These are phyloP conservation scores for Myoxocephalus aenaeus DNA, from an alignment of 2,797 vertebrate species.

Conservation along the genomic window DNA sequence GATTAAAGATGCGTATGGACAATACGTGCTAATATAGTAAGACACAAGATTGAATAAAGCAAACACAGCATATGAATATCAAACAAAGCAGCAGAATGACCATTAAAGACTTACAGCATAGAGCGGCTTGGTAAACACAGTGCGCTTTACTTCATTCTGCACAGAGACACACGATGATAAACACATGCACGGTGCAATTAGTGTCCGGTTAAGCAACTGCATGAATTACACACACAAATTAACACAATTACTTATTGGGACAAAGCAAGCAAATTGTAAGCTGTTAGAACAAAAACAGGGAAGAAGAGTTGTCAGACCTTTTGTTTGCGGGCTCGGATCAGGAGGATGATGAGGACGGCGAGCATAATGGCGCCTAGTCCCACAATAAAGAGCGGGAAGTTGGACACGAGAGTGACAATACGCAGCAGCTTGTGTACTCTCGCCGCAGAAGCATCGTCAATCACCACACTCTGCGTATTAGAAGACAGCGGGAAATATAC, in stretches of 20 bases:
- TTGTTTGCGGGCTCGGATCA: slow-evolving; percentile 56
- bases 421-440: slow-evolving; percentile 80
- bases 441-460: slow-evolving; percentile 81
- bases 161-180: slow-evolving; percentile 59
- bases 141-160: slow-evolving; percentile 77
- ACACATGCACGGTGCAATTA: slow-evolving; percentile 53
- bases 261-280: slow-evolving; percentile 20
- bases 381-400: slow-evolving; percentile 81
- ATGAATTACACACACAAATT: slow-evolving; percentile 21
- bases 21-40: background rate
- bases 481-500: background rate
- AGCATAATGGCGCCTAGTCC: slow-evolving; percentile 80
- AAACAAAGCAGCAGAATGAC: slow-evolving; percentile 34
- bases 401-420: slow-evolving; percentile 72
- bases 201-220: slow-evolving; percentile 35
- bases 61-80: background rate
- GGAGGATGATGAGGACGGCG: slow-evolving; percentile 72
- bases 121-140: slow-evolving; percentile 77
- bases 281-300: background rate
- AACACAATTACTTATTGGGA: slow-evolving; percentile 19
- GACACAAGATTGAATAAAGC: slow-evolving; percentile 6
- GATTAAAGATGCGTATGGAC: slow-evolving; percentile 9
- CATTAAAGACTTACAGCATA: slow-evolving; percentile 76
- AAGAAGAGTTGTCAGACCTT: slow-evolving; percentile 63
- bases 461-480: slow-evolving; percentile 79